Evolutionary conservation across 1,140 invertebrate species (phyloP).

Genomic region (Drosophila grimshawi): DNA sequence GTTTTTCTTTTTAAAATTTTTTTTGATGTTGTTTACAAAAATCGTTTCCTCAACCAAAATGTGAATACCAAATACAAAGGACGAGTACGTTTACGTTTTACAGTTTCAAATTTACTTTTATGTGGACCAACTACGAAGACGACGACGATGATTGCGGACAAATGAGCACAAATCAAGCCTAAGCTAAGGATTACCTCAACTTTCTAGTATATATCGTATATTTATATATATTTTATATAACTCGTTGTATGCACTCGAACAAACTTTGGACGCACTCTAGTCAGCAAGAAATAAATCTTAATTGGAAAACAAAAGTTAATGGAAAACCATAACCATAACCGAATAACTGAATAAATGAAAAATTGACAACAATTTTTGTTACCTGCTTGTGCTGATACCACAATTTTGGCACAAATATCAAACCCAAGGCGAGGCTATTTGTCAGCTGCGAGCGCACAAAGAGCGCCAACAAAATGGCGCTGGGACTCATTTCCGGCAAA

Average conservation of each 20-base stretch:
- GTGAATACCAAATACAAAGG: constrained; percentile 65
- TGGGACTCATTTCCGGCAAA: constrained; percentile 88
- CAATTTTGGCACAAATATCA: constrained; percentile 92
- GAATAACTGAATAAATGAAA: constrained; percentile 13
- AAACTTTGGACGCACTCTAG: constrained; percentile 45
- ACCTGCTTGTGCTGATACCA: constrained; percentile 90
- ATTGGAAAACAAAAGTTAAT: constrained; percentile 39
- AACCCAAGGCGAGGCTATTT: constrained; percentile 89
- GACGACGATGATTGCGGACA: constrained; percentile 43
- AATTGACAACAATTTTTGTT: constrained; percentile 44
- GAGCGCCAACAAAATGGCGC: constrained; percentile 88
- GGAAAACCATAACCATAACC: constrained; percentile 27
- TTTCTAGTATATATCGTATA: constrained; percentile 26
- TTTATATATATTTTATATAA: not conserved
- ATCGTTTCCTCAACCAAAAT: constrained; percentile 79
- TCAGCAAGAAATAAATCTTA: constrained; percentile 50
- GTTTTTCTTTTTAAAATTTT: constrained; percentile 23
- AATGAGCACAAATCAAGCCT: constrained; percentile 49
- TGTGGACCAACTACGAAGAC: constrained; percentile 40
- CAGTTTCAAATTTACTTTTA: constrained; percentile 23
- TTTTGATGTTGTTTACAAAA: constrained; percentile 59
- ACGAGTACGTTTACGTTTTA: constrained; percentile 36
- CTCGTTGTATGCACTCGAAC: constrained; percentile 27
- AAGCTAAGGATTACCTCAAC: constrained; percentile 25
- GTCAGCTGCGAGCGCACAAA: constrained; percentile 91